Base-by-base conservation (phyloP, 1,140 invertebrate genomes). In the Solenopsis invicta region DNA sequence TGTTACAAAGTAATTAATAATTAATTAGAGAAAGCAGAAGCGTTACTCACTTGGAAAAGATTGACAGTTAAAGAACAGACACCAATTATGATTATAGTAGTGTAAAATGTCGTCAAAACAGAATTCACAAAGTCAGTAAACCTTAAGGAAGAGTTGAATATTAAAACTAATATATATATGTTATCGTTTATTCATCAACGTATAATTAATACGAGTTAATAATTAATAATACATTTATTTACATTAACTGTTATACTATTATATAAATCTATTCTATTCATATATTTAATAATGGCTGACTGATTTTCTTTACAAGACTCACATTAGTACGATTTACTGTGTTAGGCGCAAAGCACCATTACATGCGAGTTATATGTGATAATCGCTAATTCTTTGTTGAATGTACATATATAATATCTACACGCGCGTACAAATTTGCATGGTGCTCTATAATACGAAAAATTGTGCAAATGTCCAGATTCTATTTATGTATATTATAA, bases 31-130 rank as follows among this genome's bases (percentile, higher is more conserved):
- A 4, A 59, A 37, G 4, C 29, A 10, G 45, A 21, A 29, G 61
- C 0, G 4, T 61, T 75, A 84, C 54, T 84, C 18, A 84, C 69
- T 61, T 62, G 41, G 16, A 74, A 62, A 18, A 84, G 69, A 16
- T 48, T 75, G n/a, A 84, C 13, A 50, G 13, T 61, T 45, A 61
- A 50, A 61, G 52, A 50, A 2, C 5, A 24, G 0, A 74, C 10
- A 3, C 81, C 69, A 62, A 84, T 12, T 29, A 52, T 1, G 13
- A 84, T 16, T 12, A 84, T 2, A 61, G 62, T 21, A 50, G 16
- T 0, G 12, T 48, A 5, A 18, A 18, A 21, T 37, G 18, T 13
- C 6, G 13, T 9, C 24, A 61, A 84, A 48, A 4, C 21, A 5
- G 45, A 61, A 37, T 0, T 37, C 0, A 84, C 4, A 48, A 61